Conservation (phyloP, 2,888 invertebrate genomes). For the Diabrotica balteata region DNA sequence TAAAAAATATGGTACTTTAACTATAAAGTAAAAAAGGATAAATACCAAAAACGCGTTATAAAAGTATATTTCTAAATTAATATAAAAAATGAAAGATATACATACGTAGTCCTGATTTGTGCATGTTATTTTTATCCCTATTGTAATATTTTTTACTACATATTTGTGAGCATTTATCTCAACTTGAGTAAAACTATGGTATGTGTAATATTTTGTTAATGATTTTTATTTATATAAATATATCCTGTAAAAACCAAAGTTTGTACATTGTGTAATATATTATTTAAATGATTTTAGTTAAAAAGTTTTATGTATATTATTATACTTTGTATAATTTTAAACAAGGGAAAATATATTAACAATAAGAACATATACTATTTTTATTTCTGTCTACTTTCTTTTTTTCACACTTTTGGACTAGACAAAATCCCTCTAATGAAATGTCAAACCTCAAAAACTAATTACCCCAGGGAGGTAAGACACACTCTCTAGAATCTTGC, state of each 20-base stretch:
- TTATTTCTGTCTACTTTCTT: not conserved
- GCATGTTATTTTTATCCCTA: constrained; percentile 4
- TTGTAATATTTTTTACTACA: not conserved
- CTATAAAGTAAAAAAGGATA: too few species aligned
- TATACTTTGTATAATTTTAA: constrained; percentile 38
- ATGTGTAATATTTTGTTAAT: constrained; percentile 20
- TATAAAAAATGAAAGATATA: too few species aligned
- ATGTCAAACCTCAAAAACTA: not conserved
- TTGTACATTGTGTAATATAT: constrained; percentile 58
- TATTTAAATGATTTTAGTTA: constrained; percentile 43
- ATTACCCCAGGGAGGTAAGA: not conserved
- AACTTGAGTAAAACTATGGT: constrained; percentile 4
- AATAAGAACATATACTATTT: constrained; percentile 8
- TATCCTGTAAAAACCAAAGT: constrained; percentile 53
- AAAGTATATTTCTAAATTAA: too few species aligned
- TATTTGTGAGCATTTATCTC: not conserved
- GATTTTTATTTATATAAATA: constrained; percentile 21
- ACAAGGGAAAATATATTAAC: constrained; percentile 46
- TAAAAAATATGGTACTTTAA: too few species aligned
- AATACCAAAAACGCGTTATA: too few species aligned
- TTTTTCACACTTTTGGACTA: not conserved
- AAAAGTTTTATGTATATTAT: constrained; percentile 44
- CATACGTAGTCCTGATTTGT: too few species aligned
- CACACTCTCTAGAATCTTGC: not conserved
- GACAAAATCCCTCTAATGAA: not conserved